Conservation (phyloP, 2,113 vertebrate species). For the Charina bottae region DNA sequence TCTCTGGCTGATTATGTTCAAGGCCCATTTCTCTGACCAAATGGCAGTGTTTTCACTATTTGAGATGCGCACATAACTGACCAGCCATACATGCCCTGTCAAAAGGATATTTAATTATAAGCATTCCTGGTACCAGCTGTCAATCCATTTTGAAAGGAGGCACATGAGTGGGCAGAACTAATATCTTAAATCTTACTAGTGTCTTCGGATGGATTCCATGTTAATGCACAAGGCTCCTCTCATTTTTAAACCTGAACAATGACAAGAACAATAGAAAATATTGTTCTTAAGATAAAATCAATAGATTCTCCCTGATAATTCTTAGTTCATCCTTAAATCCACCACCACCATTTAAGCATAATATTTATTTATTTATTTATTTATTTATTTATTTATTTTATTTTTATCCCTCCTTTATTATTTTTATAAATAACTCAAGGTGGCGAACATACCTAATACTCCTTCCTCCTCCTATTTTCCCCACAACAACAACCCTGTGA, state of each 20-base stretch:
- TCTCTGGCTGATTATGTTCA: constrained; percentile 66
- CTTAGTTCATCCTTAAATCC: neutral
- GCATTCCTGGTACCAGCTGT: constrained; percentile 41
- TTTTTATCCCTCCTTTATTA: too few relatives aligned
- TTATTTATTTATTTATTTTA: too few relatives aligned
- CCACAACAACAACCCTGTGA: too few relatives aligned
- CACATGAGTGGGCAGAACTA: constrained; percentile 22
- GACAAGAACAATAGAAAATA: neutral
- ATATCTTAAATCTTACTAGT: constrained; percentile 43
- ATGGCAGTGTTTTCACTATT: constrained; percentile 45
- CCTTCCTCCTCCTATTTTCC: too few relatives aligned
- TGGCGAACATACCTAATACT: too few relatives aligned
- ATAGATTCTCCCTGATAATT: neutral
- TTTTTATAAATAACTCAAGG: too few relatives aligned
- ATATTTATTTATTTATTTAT: too few relatives aligned
- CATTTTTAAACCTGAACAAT: constrained; percentile 13
- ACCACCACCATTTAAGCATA: neutral
- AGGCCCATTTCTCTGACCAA: constrained; percentile 56
- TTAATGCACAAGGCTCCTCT: constrained; percentile 43
- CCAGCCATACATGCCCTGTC: constrained; percentile 45
- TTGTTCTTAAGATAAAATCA: constrained; percentile 1
- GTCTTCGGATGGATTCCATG: constrained; percentile 28
- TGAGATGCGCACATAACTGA: constrained; percentile 29
- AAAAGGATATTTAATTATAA: constrained; percentile 43
- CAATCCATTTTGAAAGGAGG: constrained; percentile 43